Evolutionary conservation across 2,113 vertebrate species (phyloP), one percentile per base, ranked within the genome.

Genomic region (Ailuropoda melanoleuca): DNA sequence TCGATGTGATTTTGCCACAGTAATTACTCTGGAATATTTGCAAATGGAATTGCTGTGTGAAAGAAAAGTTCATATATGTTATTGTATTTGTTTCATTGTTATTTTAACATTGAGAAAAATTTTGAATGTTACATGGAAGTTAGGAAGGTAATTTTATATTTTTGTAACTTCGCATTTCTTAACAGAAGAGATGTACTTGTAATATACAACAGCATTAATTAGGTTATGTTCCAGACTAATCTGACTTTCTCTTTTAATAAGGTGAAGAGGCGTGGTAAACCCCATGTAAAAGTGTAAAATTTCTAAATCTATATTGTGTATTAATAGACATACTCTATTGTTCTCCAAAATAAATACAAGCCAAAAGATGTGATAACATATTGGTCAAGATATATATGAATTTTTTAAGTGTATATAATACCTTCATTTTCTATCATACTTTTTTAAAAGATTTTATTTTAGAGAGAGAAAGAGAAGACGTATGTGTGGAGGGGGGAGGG

Each of bases 161-260:
- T 77, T 95, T 90, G 23, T 92, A 90, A 88, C 17, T 94, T 82
- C 50, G n/a, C 14, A 15, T 91, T 77, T 93, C 48, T 50, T 90
- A 83, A 94, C 34, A 70, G 56, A 85, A 78, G 9, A 78, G 87
- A 81, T 87, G 3, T 21, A 37, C 53, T 50, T 64, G 3, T 83
- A 62, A 77, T 70, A 72, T 31, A 93, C 31, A 81, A 15, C 34
- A 75, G 18, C 21, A 9, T 68, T 48, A 86, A 95, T 64, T 90
- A 93, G 90, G 24, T 92, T 88, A 34, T 64, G 3, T 92, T 75
- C 62, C 58, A 94, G 48, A 66, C 78, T 88, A 68, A 74, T 53
- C 74, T 66, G 53, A 64, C 58, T 94, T 80, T 83, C 10, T 89
- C 23, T 72, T 87, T 88, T 94, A 82, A 29, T 88, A 62, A 82